Base-by-base conservation (phyloP, 1,140 invertebrate genomes). In the Spodoptera frugiperda region DNA sequence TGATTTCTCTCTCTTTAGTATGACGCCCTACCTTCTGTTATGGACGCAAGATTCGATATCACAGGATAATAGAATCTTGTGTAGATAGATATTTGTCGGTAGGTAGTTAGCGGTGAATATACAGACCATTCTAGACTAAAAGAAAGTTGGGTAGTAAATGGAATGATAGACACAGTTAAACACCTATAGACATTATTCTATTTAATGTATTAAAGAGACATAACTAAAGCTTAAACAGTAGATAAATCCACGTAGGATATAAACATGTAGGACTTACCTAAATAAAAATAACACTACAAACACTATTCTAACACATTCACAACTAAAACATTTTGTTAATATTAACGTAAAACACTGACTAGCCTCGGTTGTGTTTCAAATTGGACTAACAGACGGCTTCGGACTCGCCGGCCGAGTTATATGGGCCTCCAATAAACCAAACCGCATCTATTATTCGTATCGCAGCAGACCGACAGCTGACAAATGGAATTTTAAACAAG, bases 401-500 rank as follows among this genome's bases (percentile, higher is more conserved):
- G 78, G 78, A 83, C 81, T 85, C 80, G 82, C 77, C 84, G 80
- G 74, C 78, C 87, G 78, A 89, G 89, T 93, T 93, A 93, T 93
- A 93, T 92, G 92, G 90, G 86, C 77, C 89, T 79, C 84, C 87
- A 91, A 93, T 93, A 93, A 93, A 93, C 90, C 82, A 84, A 90
- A 92, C 90, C 90, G 88, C 90, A 91, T 92, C 92, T 93, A 92
- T 92, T 92, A 93, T 91, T 88, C 85, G 78, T 87, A 75, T 63
- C 78, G 78, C 81, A 81, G 77, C 83, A 82, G 80, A 81, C 84
- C 79, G 79, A 79, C 89, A 93, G 91, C 92, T 93, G 91, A 92
- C 85, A 87, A 39, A 39, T 87, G 80, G 87, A 88, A 87, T 91
- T 88, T 89, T 84, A 90, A 93, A 92, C 88, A 87, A 84, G 85